These are phyloP conservation scores for Gila robusta DNA, from an alignment of 2,797 vertebrate species.

Conservation along the genomic window DNA sequence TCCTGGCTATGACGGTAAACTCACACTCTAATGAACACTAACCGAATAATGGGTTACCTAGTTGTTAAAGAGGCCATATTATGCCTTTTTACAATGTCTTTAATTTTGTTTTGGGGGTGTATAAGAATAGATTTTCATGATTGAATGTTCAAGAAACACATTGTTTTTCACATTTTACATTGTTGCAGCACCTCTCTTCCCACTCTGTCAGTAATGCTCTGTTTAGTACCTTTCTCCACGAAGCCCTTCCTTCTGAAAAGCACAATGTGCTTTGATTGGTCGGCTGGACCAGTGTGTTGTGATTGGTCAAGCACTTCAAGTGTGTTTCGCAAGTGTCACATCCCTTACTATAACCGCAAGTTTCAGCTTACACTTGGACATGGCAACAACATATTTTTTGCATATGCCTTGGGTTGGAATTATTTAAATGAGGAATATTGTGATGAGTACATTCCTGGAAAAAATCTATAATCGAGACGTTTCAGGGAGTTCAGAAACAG, in stretches of 20 bases:
- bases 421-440: background rate
- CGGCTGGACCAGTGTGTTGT: background rate
- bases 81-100: background rate
- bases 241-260: background rate
- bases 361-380: background rate
- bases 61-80: background rate
- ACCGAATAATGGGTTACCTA: background rate
- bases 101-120: background rate
- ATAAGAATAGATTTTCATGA: background rate
- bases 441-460: background rate
- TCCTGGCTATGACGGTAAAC: conserved; percentile 92
- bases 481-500: background rate
- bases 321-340: background rate
- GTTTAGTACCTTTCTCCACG: background rate
- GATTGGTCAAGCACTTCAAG: background rate
- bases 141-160: background rate
- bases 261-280: background rate
- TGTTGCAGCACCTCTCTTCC: background rate
- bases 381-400: background rate
- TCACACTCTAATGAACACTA: background rate
- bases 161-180: background rate
- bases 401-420: background rate
- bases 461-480: background rate
- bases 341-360: background rate
- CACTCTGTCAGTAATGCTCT: background rate